Base-by-base conservation (phyloP, 2,113 vertebrate species). In the Manacus vitellinus region DNA sequence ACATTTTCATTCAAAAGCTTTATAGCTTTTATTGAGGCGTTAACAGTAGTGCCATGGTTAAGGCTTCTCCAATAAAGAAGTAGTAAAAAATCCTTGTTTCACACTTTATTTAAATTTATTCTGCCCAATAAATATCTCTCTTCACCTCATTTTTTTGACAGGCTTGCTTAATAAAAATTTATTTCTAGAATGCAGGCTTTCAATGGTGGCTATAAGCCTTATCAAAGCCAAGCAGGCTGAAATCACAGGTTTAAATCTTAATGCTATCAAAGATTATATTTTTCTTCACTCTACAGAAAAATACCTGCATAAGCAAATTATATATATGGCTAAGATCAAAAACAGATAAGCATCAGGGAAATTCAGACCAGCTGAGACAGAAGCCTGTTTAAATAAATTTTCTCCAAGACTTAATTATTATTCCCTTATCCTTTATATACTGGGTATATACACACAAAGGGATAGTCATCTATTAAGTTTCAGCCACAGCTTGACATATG, bases 1-100 rank as follows among this genome's bases (percentile, higher is more conserved):
- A 94, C 72, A 49, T 92, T 94, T 54, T 91, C 63, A 76, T 66
- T 92, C 66, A 88, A 81, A 35, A 80, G 14, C 44, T 61, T 97
- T 85, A 51, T 18, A 37, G 67, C 28, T 94, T 95, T 79, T 94
- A 92, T 14, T 44, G 31, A 75, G 13, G 30, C 28, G 52, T 77
- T 88, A 80, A 82, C 25, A 73, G 63, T 30, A 78, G 21, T 35
- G 43, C 58, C 30, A 49, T 14, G 55, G n/a, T 44, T 89, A 95
- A 70, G 63, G 8, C 19, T 73, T 75, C 20, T 87, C 51, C 58
- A 81, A 43, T 46, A 79, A 85, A 75, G 54, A 8, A 77, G 46
- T 12, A 79, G 41, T 46, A 92, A 90, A 91, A 94, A 77, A 22
- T 27, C 43, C 39, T 74, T 74, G 76, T 58, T 94, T 85, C 37